Evolutionary conservation across 2,888 invertebrate genomes (phyloP), one percentile per base, ranked within the genome.

Genomic region (Sepiola atlantica): DNA sequence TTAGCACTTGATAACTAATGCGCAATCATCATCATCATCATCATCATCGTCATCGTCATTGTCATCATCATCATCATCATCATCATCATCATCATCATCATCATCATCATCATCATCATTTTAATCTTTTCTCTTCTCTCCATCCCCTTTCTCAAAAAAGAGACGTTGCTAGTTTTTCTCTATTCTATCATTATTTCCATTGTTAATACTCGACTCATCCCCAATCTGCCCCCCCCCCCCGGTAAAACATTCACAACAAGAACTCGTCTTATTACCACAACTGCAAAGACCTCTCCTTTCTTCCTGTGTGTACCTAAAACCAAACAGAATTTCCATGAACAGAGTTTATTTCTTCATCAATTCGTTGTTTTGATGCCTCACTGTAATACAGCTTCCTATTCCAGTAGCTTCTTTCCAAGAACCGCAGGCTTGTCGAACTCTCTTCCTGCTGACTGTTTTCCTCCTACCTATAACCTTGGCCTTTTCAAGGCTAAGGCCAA

Each of bases 61-160:
- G 45, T 54, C 55, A 32, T 35, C 45, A 35, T 93, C 93, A 93
- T 28, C 24, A 35, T 16, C 55, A 24, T 35, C 55, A 28, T 35
- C 93, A 93, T 35, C 0, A 35, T 24, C 55, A 45, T 12, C 35
- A 45, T 16, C 3, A 93, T 93, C 6, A 93, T 12, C 14, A 93
- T 14, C 93, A 93, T 10, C 93, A 93, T 4, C 93, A 93, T 4
- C 93, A 93, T 93, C 3, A 93, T 93, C 14, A 94, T 95, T 94
- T 94, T 93, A 55, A 93, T n/a, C 3, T 28, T 77, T n/a, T 28
- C 77, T n/a, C 4, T 77, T n/a, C 24, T 10, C 77, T 28, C 2
- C 77, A 77, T 77, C 10, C 4, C 10, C 10, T 24, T 77, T n/a
- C 24, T 77, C 77, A 77, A 28, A 24, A 8, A 45, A 8, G 45